phyloP scores from a whole-genome alignment of 2,797 vertebrate species.

The Knipowitschia caucasica region DNA sequence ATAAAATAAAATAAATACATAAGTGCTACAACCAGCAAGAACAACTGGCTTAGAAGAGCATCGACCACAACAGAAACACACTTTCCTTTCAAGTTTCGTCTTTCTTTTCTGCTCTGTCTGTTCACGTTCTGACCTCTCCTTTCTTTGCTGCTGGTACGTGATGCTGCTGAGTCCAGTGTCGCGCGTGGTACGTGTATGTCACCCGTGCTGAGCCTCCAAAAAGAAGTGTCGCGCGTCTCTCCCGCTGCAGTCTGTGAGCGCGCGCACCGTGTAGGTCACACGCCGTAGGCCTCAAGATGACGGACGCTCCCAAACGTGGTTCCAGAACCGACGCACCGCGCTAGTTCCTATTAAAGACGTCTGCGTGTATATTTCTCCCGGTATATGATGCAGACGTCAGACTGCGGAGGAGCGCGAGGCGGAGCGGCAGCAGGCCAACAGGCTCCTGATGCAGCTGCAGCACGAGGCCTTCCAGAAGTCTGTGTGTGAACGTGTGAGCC shows the following conservation, averaged over 20 bases:
- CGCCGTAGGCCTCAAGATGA: conserved; percentile 98
- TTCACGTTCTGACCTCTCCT: not conserved
- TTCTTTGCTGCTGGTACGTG: not conserved
- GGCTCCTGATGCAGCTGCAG: conserved; percentile 95
- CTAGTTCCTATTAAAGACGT: no score
- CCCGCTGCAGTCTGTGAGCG: conserved; percentile 95
- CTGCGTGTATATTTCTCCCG: no score
- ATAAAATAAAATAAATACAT: no score
- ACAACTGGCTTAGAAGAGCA: no score
- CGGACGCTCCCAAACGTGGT: conserved; percentile 97
- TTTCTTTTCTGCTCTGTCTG: not conserved
- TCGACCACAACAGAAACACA: no score
- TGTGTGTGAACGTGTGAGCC: conserved; percentile 88
- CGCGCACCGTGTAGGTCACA: conserved; percentile 90
- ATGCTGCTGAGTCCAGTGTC: conserved; percentile 79
- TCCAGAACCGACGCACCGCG: conserved; percentile 95
- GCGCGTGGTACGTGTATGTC: conserved; percentile 98
- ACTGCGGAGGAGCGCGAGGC: conserved; percentile 96
- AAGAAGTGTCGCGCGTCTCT: conserved; percentile 97
- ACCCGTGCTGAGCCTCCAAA: conserved; percentile 98
- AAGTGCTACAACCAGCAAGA: no score
- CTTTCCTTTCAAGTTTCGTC: no score
- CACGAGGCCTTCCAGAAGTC: conserved; percentile 98
- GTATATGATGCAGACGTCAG: conserved; percentile 68
- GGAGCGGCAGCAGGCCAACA: conserved; percentile 95